Base-by-base conservation (phyloP, 2,888 invertebrate genomes). In the Eurois occulta region DNA sequence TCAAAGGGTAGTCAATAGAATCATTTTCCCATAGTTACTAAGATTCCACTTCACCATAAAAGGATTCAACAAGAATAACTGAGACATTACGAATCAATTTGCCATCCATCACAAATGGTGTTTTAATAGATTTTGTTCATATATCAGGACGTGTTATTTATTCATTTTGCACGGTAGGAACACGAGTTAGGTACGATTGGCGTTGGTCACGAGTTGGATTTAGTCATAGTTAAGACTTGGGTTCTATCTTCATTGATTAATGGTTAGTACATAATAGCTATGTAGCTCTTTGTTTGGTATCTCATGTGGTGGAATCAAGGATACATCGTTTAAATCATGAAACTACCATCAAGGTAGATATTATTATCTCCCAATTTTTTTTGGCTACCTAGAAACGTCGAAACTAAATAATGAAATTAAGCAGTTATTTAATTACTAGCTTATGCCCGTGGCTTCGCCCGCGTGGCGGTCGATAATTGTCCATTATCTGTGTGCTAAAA, bases 141-240 rank as follows among this genome's bases (percentile, higher is more conserved):
- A 85, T 82, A 84, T 66, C 65, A 72, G 75, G 68, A 65, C 65
- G 28, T 69, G 76, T 70, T 69, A 75, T 38, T 90, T 90, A 89
- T 83, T 79, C 77, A 90, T 90, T 90, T 81, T 69, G 73, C 82
- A 89, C 78, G 89, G 86, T 75, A 60, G 48, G 46, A 69, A 84
- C 79, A 83, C 73, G 75, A 62, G 72, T 79, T 77, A 43, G 78
- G 68, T 79, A 66, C 69, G 72, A 86, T 84, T 77, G 43, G 81
- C 69, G 67, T 66, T 77, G 28, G 82, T 78, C 78, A 81, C 82
- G 82, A 82, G 73, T 72, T 62, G 72, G 72, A 77, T 71, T 71
- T 77, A 70, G 74, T 74, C 77, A 86, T 74, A 68, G 65, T 85
- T 60, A 52, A n/a, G 58, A 58, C 46, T 65, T 41, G 24, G 35